Conservation (phyloP, 2,888 invertebrate species). For the Drymonia ruficornis region DNA sequence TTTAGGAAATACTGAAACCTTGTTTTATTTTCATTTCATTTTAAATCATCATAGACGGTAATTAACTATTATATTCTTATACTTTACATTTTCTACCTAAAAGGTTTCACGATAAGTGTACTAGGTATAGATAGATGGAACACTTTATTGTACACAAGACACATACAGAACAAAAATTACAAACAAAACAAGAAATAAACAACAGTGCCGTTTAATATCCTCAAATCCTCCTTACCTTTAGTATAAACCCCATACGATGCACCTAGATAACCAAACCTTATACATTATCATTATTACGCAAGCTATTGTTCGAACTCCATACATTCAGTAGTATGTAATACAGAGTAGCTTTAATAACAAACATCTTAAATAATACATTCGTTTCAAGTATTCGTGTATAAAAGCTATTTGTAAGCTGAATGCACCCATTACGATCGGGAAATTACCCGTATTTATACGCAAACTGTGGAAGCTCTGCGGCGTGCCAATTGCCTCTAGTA, state of each 20-base stretch:
- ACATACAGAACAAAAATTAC: no score
- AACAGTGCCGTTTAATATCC: no score
- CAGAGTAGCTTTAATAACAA: not conserved
- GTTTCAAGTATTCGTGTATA: slow-evolving; percentile 29
- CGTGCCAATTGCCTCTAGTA: slow-evolving; percentile 41
- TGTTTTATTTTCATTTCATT: no score
- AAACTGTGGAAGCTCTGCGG: slow-evolving; percentile 31
- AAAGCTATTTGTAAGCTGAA: slow-evolving; percentile 25
- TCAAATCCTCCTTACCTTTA: no score
- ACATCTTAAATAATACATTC: slow-evolving; percentile 18
- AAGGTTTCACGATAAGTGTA: no score
- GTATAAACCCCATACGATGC: no score
- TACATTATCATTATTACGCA: not conserved
- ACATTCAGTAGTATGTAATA: not conserved
- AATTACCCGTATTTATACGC: slow-evolving; percentile 43
- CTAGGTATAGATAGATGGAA: no score
- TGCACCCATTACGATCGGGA: slow-evolving; percentile 29
- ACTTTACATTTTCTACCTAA: no score
- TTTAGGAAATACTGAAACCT: not conserved
- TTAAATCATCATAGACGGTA: no score
- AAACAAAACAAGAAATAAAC: no score
- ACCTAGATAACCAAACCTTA: not conserved
- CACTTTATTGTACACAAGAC: no score
- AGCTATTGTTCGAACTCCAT: not conserved
- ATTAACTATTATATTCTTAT: no score